Percentiles rank a stretch among this genome's conserved stretches.
Conservation (phyloP, 2,113 vertebrate species). For the Urocynchramus pylzowi region DNA sequence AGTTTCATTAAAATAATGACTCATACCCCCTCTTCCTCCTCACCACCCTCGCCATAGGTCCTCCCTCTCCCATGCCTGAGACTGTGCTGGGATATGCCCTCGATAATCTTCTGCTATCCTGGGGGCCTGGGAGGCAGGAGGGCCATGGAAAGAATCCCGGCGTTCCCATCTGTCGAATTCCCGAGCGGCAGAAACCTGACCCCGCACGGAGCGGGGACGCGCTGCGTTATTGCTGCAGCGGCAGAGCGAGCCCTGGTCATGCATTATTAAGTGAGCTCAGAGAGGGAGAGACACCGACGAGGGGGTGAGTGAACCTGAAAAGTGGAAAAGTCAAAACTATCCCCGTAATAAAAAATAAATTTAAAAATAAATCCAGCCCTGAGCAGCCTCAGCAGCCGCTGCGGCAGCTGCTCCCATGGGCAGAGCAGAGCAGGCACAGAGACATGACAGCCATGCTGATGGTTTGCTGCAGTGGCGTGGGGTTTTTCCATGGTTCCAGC, state of each 20-base stretch:
- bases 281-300: background rate
- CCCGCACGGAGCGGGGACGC: background rate
- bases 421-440: background rate
- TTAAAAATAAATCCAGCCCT: background rate
- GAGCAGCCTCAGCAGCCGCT: background rate
- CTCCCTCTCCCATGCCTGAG: background rate
- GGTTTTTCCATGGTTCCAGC: background rate
- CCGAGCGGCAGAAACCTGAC: conserved; percentile 65
- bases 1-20: background rate
- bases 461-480: background rate
- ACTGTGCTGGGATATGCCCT: conserved; percentile 51
- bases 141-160: conserved; percentile 71
- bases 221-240: conserved; percentile 26
- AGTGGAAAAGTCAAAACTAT: background rate
- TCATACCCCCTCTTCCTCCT: background rate
- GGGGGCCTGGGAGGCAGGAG: conserved; percentile 54
- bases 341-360: background rate
- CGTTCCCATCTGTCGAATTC: conserved; percentile 69
- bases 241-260: conserved; percentile 35
- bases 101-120: conserved; percentile 65
- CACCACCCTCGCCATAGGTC: background rate
- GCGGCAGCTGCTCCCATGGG: background rate
- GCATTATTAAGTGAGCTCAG: conserved; percentile 57
- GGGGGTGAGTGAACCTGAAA: background rate
- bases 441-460: conserved; percentile 17